Evolutionary conservation across 2,113 vertebrate species (phyloP), one percentile per base, ranked within the genome.

Genomic region (Cathartes aura): DNA sequence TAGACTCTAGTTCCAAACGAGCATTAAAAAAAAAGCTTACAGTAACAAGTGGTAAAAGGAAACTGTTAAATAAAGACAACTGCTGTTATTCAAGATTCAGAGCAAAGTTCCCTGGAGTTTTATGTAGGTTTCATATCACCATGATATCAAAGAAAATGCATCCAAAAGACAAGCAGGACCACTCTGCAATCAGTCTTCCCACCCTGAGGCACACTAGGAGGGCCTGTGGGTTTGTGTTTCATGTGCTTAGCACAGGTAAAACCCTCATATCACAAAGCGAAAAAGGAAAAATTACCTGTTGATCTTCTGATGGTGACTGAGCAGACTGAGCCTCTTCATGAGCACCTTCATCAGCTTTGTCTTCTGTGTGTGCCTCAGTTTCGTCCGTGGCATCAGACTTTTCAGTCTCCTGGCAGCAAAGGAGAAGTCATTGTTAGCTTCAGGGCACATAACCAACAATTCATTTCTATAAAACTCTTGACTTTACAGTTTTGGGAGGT

Each of bases 361-460:
- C 96, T 88, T 96, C 97, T 8, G 90, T 26, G 11, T 81, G 91
- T 11, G 53, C 55, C 86, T 97, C 96, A 7, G 68, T 72, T 90
- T 97, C 94, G 2, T 59, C 92, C 0, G 19, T 55, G 50, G 63
- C 89, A 80, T 96, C 97, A 66, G 95, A 50, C 82, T 97, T 98
- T 68, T 97, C 98, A 74, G 72, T 71, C 36, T 97, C 98, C 98
- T 98, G 91, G n/a, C 70, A 92, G 76, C 56, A 97, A 93, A 89
- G 64, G 78, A 52, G 30, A 67, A 30, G 48, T 60, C 34, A 78
- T 2, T 68, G n/a, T 74, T 59, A 93, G 38, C 30, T 29, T 94
- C 55, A 88, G 38, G 26, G 60, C 66, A 78, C 15, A 15, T 3
- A 48, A 74, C 5, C 76, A 71, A 34, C 29, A 56, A 56, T 21